Conservation (phyloP, 2,888 invertebrate species). For the Smittia sp. region DNA sequence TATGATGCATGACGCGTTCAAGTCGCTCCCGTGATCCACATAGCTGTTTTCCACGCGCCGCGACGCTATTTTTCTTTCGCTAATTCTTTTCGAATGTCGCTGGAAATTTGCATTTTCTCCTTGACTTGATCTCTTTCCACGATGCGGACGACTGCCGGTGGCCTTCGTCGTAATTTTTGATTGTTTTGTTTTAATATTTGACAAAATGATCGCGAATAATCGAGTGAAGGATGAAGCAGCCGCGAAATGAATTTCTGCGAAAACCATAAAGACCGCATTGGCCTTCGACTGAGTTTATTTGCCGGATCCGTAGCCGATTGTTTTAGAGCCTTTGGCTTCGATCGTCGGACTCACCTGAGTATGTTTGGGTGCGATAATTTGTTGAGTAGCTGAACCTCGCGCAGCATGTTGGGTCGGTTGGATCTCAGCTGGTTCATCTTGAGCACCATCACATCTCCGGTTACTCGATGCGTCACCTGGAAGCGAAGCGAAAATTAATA, state of each 20-base stretch:
- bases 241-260: neutral
- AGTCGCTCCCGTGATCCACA: too few species aligned
- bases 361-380: slow-evolving; percentile 92
- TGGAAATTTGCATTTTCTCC: too few species aligned
- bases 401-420: slow-evolving; percentile 92
- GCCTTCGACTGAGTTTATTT: neutral
- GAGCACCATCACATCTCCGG: slow-evolving; percentile 93
- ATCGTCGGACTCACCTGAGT: slow-evolving; percentile 64
- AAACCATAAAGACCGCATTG: neutral
- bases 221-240: neutral
- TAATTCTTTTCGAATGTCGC: too few species aligned
- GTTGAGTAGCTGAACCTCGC: slow-evolving; percentile 96
- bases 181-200: neutral
- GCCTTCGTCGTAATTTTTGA: neutral
- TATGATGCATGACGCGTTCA: too few species aligned
- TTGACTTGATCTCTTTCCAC: too few species aligned
- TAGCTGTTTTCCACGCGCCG: too few species aligned
- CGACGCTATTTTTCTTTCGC: too few species aligned
- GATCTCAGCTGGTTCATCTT: slow-evolving; percentile 94
- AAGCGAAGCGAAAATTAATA: too few species aligned
- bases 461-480: slow-evolving; percentile 89
- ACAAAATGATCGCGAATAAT: neutral
- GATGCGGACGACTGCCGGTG: too few species aligned
- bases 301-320: neutral
- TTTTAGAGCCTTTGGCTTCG: neutral